Base-by-base conservation (phyloP, 2,797 vertebrate genomes). In the Sebastes miniatus region DNA sequence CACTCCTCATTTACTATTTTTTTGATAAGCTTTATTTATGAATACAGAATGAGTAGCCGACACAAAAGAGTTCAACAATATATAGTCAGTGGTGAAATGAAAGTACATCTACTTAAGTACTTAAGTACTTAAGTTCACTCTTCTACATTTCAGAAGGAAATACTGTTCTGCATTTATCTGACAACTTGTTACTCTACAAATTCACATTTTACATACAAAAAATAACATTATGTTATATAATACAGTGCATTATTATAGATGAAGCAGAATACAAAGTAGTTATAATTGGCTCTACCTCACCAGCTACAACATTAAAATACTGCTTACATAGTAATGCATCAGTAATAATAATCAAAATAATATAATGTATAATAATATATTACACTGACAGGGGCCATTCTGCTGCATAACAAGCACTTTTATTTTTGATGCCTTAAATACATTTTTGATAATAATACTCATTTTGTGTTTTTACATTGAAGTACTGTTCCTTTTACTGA, bases 11-110 rank as follows among this genome's bases (percentile, higher is more conserved):
- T 14, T 61, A 5, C 4, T 3, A 1, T 25, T 24, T 36, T 73
- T 39, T 79, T 69, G 6, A 10, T 3, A 59, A 79, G 13, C 83
- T 80, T 85, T 78, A 80, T 85, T 80, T n/a, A 34, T 24, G 1
- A 50, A 13, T 5, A 36, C 62, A 75, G 6, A 59, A 10, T 1
- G 16, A 43, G 58, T 10, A 16, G 3, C 7, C 2, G 13, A 64
- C 4, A 47, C 6, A 52, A 14, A 58, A 10, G 13, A n/a, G 2
- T n/a, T 1, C 25, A 11, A 31, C 8, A n/a, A 22, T 9, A 20
- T 2, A 52, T 2, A 64, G 27, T 2, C 39, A 20, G 13, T 47
- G 13, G 6, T 22, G 52, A 9, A 16, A 16, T 54, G 5, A 20
- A 39, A 16, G 2, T 36, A 18, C 31, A 29, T 57, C 2, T 0